A percentile compares a stretch with the other conserved stretches of the same genome.
Evolutionary conservation across 2,888 invertebrate species (phyloP).

Genomic region (Standfussiana lucernea): DNA sequence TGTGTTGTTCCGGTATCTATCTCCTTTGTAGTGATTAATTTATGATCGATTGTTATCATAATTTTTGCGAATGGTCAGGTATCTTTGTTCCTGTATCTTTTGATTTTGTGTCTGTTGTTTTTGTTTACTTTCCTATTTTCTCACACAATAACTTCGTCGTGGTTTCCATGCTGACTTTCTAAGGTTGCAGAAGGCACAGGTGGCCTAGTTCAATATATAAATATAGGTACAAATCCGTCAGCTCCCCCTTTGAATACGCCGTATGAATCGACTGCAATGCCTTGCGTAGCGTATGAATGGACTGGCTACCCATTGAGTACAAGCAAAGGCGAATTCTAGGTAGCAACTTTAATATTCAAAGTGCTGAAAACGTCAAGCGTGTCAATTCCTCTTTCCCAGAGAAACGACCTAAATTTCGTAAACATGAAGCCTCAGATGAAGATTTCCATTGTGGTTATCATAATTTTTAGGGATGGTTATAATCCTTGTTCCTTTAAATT

Average conservation of each 20-base stretch:
- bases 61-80: background rate
- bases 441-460: background rate
- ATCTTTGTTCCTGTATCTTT: background rate
- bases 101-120: background rate
- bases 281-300: constrained; percentile 19
- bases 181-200: background rate
- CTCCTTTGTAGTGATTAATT: constrained; percentile 24
- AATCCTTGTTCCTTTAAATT: background rate
- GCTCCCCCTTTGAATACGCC: background rate
- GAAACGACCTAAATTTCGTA: constrained; percentile 15
- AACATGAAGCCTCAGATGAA: constrained; percentile 39
- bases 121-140: background rate
- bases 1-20: background rate
- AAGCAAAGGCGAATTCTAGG: background rate
- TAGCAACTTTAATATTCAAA: constrained; percentile 4
- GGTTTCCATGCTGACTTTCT: background rate
- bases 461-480: background rate
- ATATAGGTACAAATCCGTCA: background rate
- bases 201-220: background rate
- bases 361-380: background rate
- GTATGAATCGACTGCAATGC: constrained; percentile 10
- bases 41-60: constrained; percentile 18
- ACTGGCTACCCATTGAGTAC: constrained; percentile 2
- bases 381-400: background rate
- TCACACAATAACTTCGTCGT: background rate